These are phyloP conservation scores for Heliothis peltigera DNA, from an alignment of 2,888 invertebrate species.

Conservation along the genomic window DNA sequence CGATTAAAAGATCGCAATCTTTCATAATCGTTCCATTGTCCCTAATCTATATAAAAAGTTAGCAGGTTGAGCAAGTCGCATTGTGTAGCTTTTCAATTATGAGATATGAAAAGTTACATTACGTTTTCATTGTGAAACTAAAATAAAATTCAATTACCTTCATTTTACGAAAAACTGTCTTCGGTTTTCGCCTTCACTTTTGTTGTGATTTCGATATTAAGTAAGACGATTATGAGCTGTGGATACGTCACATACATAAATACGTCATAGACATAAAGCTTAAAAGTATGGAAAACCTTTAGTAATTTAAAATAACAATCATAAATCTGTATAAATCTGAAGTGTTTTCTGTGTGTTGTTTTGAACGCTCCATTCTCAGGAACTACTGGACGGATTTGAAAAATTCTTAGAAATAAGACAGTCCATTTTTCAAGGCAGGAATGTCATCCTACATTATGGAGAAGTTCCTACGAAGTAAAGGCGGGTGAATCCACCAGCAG, in stretches of 20 bases:
- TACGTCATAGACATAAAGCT: neutral
- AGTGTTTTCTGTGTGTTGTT: too few species aligned
- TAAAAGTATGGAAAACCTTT: neutral
- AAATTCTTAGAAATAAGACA: too few species aligned
- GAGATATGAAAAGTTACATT: conserved; percentile 20
- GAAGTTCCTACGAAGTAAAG: too few species aligned
- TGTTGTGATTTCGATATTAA: neutral
- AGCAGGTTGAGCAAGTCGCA: conserved; percentile 38
- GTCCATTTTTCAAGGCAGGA: too few species aligned
- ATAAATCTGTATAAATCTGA: too few species aligned
- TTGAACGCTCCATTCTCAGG: too few species aligned
- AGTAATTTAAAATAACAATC: neutral
- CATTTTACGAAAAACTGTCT: conserved; percentile 3
- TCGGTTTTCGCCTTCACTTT: neutral
- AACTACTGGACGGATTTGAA: too few species aligned
- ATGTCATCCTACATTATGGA: too few species aligned
- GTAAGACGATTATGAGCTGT: neutral
- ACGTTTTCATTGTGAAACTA: conserved; percentile 26
- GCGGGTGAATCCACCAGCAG: too few species aligned
- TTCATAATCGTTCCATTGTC: conserved; percentile 60
- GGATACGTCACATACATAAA: too few species aligned
- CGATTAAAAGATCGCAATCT: conserved; percentile 60
- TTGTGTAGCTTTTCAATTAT: conserved; percentile 47
- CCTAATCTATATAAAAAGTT: conserved; percentile 44
- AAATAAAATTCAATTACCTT: conserved; percentile 16